Conservation (phyloP, 2,888 invertebrate genomes). For the Scaptomyza flava region DNA sequence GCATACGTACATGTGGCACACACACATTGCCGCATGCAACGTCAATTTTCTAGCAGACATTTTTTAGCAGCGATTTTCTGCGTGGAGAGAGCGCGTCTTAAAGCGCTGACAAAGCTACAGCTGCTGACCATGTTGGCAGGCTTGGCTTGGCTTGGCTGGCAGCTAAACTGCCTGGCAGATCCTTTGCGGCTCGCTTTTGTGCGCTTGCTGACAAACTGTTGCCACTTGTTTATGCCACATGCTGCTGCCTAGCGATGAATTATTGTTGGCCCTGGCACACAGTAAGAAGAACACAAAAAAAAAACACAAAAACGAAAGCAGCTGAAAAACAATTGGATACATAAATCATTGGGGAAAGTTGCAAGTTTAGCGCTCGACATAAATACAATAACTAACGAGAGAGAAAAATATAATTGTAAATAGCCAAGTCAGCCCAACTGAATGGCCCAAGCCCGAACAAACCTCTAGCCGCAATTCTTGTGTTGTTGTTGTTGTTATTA, state of each 20-base stretch:
- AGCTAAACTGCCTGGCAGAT: slow-evolving; percentile 35
- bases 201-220: slow-evolving; percentile 74
- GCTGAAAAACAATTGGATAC: slow-evolving; percentile 75
- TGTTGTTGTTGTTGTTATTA: slow-evolving; percentile 9
- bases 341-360: slow-evolving; percentile 77
- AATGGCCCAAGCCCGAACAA: slow-evolving; percentile 24
- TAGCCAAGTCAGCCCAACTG: slow-evolving; percentile 58
- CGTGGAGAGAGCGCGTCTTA: slow-evolving; percentile 43
- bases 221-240: slow-evolving; percentile 77
- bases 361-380: slow-evolving; percentile 76
- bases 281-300: slow-evolving; percentile 22
- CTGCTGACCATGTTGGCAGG: slow-evolving; percentile 31
- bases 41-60: slow-evolving; percentile 57
- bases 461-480: slow-evolving; percentile 28
- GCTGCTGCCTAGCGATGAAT: slow-evolving; percentile 67
- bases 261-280: slow-evolving; percentile 67
- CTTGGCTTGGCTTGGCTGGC: slow-evolving; percentile 17
- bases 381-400: slow-evolving; percentile 79
- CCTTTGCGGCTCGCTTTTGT: slow-evolving; percentile 57
- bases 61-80: slow-evolving; percentile 60
- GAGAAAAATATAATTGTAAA: slow-evolving; percentile 78
- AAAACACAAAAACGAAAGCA: slow-evolving; percentile 14
- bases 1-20: slow-evolving; percentile 42
- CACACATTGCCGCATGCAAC: slow-evolving; percentile 42
- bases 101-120: slow-evolving; percentile 53